phyloP scores from a whole-genome alignment of 2,888 invertebrate species.

The Therioaphis trifolii region DNA sequence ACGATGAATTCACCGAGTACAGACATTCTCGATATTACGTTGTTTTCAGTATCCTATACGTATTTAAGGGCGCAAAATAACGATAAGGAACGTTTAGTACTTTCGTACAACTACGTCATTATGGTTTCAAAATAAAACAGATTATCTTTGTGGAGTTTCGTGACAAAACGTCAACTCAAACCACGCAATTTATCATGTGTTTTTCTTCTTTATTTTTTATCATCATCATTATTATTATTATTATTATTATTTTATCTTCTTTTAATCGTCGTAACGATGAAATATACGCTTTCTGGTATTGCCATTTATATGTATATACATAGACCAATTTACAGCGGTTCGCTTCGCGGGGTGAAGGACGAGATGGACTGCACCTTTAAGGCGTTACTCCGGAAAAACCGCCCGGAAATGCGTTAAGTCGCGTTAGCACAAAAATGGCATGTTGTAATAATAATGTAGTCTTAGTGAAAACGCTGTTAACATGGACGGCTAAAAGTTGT shows the following conservation, averaged over 20 bases:
- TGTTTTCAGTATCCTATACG: no score
- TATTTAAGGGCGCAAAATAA: background rate
- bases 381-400: constrained; percentile 56
- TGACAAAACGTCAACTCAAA: constrained; percentile 35
- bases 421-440: constrained; percentile 28
- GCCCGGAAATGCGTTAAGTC: constrained; percentile 51
- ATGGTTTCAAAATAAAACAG: background rate
- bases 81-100: background rate
- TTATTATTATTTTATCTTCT: background rate
- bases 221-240: background rate
- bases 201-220: background rate
- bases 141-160: background rate
- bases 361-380: background rate
- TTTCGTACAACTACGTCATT: background rate
- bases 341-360: no score
- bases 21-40: no score
- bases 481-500: constrained; percentile 33
- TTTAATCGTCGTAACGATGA: constrained; percentile 35
- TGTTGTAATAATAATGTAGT: constrained; percentile 36
- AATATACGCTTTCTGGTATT: constrained; percentile 14
- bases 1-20: no score
- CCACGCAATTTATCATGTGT: constrained; percentile 28
- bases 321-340: background rate
- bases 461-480: background rate
- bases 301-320: no score